Evolutionary conservation across 1,140 invertebrate genomes (phyloP).

Genomic region (Eufriesea mexicana): DNA sequence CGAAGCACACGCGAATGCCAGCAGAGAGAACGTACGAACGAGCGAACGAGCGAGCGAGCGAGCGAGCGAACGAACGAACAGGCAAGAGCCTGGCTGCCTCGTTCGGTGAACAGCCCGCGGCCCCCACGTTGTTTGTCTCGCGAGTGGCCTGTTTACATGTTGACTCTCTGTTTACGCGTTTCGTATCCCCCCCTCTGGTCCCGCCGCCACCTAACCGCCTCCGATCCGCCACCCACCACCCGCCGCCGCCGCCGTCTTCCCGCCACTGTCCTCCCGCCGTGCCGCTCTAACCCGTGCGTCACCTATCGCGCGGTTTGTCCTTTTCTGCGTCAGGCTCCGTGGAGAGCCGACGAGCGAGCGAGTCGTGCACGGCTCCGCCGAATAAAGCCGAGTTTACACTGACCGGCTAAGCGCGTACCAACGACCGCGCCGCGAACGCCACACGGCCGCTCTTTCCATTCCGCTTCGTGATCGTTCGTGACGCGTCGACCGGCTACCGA

Average conservation of each 20-base stretch:
- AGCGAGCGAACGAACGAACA: conserved; percentile 62
- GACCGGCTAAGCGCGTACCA: conserved; percentile 1
- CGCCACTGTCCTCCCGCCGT: conserved; percentile 38
- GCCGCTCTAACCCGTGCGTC: conserved; percentile 27
- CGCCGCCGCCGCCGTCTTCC: conserved; percentile 45
- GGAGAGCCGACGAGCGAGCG: neutral
- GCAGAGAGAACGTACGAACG: conserved; percentile 50
- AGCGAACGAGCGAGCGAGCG: conserved; percentile 60
- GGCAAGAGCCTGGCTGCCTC: conserved; percentile 65
- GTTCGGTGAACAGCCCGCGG: conserved; percentile 78
- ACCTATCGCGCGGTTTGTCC: conserved; percentile 40
- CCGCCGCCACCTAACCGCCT: conserved; percentile 45
- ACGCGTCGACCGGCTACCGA: neutral
- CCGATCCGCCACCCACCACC: conserved; percentile 51
- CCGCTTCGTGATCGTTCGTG: conserved; percentile 18
- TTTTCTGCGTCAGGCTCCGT: conserved; percentile 40
- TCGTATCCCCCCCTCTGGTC: conserved; percentile 63
- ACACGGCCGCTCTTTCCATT: neutral
- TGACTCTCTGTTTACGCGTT: conserved; percentile 83
- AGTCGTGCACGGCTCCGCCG: conserved; percentile 33
- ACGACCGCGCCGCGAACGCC: neutral
- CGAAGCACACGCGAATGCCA: conserved; percentile 48
- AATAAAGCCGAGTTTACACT: conserved; percentile 66
- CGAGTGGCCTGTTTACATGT: conserved; percentile 83
- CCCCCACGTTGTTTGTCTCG: conserved; percentile 83